A percentile compares a stretch with the other conserved stretches of the same genome.
Conservation (phyloP, 2,113 vertebrate genomes). For the Columba livia region DNA sequence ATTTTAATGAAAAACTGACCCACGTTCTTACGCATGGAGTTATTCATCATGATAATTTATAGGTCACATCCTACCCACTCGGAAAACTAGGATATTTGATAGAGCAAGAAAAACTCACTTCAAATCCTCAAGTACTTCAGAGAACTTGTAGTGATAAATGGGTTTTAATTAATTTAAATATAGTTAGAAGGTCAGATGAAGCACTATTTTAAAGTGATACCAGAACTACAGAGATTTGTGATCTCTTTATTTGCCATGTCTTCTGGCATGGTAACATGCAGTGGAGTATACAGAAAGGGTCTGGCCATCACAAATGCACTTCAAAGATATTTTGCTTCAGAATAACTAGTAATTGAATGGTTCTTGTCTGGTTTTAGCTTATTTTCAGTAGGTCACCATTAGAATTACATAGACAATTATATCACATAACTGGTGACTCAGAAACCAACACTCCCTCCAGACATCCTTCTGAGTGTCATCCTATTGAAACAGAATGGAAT, state of each 20-base stretch:
- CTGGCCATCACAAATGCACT: not conserved
- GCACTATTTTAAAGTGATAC: conserved; percentile 25
- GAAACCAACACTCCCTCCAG: not conserved
- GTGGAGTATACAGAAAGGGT: not conserved
- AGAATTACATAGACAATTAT: not conserved
- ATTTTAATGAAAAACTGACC: conserved; percentile 62
- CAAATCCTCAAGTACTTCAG: conserved; percentile 7
- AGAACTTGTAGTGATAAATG: conserved; percentile 48
- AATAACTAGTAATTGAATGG: not conserved
- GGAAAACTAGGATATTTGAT: not conserved
- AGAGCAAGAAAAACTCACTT: conserved; percentile 28
- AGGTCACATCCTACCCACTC: conserved; percentile 22
- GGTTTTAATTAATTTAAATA: conserved; percentile 59
- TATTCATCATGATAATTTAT: conserved; percentile 53
- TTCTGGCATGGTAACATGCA: not conserved
- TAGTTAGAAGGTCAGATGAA: conserved; percentile 27
- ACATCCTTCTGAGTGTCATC: not conserved
- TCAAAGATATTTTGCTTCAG: not conserved
- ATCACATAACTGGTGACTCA: not conserved
- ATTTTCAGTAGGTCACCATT: not conserved
- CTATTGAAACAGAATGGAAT: not conserved
- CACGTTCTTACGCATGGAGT: conserved; percentile 13
- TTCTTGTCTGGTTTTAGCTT: not conserved
- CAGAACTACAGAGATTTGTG: not conserved
- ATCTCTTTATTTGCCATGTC: not conserved